A percentile compares a stretch with the other conserved stretches of the same genome.
These are phyloP conservation scores for Tenthredo distinguenda DNA, from an alignment of 2,888 invertebrate genomes.

Conservation along the genomic window DNA sequence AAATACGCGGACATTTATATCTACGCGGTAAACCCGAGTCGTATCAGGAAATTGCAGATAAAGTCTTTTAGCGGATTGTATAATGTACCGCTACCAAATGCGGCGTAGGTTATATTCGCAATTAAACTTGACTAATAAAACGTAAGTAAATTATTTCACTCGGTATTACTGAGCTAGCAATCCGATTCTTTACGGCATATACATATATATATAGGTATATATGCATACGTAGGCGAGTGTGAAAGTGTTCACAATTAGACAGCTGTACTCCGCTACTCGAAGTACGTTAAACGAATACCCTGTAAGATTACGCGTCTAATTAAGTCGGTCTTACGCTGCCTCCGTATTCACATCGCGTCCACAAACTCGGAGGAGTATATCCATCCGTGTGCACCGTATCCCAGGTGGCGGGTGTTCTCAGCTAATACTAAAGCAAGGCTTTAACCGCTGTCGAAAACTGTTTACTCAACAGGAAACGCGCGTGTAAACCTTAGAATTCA, in stretches of 20 bases:
- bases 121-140: constrained; percentile 69
- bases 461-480: constrained; percentile 21
- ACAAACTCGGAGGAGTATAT: constrained; percentile 4
- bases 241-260: constrained; percentile 43
- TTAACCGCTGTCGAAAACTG: constrained; percentile 22
- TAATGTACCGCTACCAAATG: constrained; percentile 19
- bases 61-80: constrained; percentile 6
- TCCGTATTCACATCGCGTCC: constrained; percentile 19
- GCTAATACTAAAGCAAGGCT: constrained; percentile 9
- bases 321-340: constrained; percentile 14
- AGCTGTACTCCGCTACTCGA: constrained; percentile 34
- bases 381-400: neutral
- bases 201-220: neutral
- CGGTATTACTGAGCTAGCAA: neutral
- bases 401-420: constrained; percentile 15
- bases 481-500: neutral
- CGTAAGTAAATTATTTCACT: constrained; percentile 70
- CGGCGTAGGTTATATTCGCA: constrained; percentile 63
- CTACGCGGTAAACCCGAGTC: neutral
- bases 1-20: neutral
- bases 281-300: constrained; percentile 43
- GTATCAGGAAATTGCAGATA: constrained; percentile 31
- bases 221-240: constrained; percentile 4
- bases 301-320: constrained; percentile 41
- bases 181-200: constrained; percentile 7